These are phyloP conservation scores for Strongylocentrotus purpuratus DNA, from an alignment of 35 echinoderm and acorn worm species.

Conservation along the genomic window DNA sequence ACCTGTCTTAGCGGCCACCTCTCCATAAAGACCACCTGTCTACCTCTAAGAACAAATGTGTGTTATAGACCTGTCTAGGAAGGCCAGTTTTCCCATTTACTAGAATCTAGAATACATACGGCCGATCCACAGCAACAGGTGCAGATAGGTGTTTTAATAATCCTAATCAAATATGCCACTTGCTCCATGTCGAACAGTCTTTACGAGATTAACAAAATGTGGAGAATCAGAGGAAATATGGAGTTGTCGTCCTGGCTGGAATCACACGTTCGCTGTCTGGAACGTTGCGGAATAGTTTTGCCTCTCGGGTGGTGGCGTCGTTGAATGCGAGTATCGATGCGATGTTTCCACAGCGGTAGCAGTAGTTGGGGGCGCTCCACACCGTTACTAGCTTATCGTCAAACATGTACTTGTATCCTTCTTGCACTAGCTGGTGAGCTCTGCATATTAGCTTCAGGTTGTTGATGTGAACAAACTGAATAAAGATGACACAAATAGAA, in stretches of 20 bases:
- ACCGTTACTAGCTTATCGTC: slow-evolving; percentile 98
- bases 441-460: slow-evolving; percentile 94
- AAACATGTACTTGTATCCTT: slow-evolving; percentile 99
- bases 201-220: background rate
- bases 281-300: slow-evolving; percentile 93
- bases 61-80: too few relatives aligned
- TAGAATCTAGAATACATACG: too few relatives aligned
- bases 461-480: slow-evolving; percentile 98
- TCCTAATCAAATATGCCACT: background rate
- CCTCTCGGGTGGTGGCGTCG: slow-evolving; percentile 81
- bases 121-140: too few relatives aligned
- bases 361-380: slow-evolving; percentile 98
- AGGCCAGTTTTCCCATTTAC: too few relatives aligned
- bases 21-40: too few relatives aligned
- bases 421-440: slow-evolving; percentile 97
- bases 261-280: slow-evolving; percentile 92
- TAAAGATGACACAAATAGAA: background rate
- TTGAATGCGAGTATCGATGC: slow-evolving; percentile 92
- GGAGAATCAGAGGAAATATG: slow-evolving; percentile 86
- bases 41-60: too few relatives aligned
- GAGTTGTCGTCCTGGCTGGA: slow-evolving; percentile 90
- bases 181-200: background rate
- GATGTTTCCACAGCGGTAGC: slow-evolving; percentile 96
- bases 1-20: too few relatives aligned
- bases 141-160: background rate